A percentile compares a stretch with the other conserved stretches of the same genome.
phyloP scores from a whole-genome alignment of 2,888 invertebrate genomes.

The Flexamia atlantica region DNA sequence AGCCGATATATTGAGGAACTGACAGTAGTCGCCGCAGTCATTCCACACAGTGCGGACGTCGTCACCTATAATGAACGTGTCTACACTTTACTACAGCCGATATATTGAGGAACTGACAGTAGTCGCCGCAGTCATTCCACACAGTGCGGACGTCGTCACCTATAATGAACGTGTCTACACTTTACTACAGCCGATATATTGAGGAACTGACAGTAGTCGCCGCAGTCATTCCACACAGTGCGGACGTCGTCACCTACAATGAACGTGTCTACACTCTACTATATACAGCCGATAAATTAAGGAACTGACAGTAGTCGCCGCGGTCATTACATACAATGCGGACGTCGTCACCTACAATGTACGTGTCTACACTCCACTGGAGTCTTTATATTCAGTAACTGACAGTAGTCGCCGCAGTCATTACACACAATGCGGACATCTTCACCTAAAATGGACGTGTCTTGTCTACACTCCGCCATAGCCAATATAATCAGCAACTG shows the following conservation, averaged over 20 bases:
- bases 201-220: background rate
- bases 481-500: background rate
- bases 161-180: background rate
- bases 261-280: no score
- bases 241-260: no score
- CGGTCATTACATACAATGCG: conserved; percentile 29
- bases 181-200: background rate
- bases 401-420: background rate
- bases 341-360: conserved; percentile 6
- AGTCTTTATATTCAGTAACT: background rate
- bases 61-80: background rate
- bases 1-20: background rate
- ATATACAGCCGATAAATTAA: background rate
- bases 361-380: background rate
- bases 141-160: background rate
- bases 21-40: background rate
- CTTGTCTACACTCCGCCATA: no score
- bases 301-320: background rate
- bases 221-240: background rate
- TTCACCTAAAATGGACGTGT: no score
- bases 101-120: no score
- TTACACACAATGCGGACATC: no score
- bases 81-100: no score
- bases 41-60: background rate
- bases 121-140: no score